phyloP scores from a whole-genome alignment of 2,113 vertebrate species.

The Notothenia coriiceps region DNA sequence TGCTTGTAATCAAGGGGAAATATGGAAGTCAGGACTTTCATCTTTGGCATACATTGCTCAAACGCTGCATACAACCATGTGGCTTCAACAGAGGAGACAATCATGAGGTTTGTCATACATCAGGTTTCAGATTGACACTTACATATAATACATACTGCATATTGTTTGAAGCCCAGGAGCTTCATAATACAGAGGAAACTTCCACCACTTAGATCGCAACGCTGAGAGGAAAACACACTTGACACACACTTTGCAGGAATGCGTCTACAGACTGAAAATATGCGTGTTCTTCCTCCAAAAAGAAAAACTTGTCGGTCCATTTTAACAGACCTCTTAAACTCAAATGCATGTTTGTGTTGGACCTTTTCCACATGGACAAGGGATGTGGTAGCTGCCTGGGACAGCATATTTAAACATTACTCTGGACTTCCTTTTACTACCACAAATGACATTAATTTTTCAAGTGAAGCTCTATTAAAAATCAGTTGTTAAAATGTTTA shows the following conservation, averaged over 20 bases:
- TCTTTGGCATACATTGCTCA: constrained; percentile 34
- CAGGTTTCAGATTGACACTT: constrained; percentile 8
- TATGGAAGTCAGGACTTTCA: constrained; percentile 46
- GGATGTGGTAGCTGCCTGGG: background rate
- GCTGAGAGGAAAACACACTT: constrained; percentile 54
- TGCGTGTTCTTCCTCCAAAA: constrained; percentile 36
- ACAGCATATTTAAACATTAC: constrained; percentile 3
- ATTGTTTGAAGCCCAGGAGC: constrained; percentile 36
- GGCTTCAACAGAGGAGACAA: constrained; percentile 29
- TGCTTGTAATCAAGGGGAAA: constrained; percentile 63
- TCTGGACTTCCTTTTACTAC: constrained; percentile 21
- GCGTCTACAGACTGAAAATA: constrained; percentile 42
- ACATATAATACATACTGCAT: background rate
- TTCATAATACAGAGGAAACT: constrained; percentile 49
- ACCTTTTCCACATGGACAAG: constrained; percentile 4
- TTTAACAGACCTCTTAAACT: constrained; percentile 47
- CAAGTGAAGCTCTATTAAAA: background rate
- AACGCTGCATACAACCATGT: background rate
- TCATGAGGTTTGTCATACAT: constrained; percentile 7
- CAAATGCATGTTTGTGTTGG: constrained; percentile 44
- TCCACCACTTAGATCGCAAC: constrained; percentile 23
- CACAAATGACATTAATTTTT: background rate
- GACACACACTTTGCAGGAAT: constrained; percentile 51
- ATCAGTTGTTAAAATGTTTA: constrained; percentile 4
- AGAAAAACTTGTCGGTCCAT: constrained; percentile 31